Percentiles rank a stretch among this genome's conserved stretches.
These are phyloP conservation scores for Eustalomyia histrio DNA, from an alignment of 2,888 invertebrate species.

Conservation along the genomic window DNA sequence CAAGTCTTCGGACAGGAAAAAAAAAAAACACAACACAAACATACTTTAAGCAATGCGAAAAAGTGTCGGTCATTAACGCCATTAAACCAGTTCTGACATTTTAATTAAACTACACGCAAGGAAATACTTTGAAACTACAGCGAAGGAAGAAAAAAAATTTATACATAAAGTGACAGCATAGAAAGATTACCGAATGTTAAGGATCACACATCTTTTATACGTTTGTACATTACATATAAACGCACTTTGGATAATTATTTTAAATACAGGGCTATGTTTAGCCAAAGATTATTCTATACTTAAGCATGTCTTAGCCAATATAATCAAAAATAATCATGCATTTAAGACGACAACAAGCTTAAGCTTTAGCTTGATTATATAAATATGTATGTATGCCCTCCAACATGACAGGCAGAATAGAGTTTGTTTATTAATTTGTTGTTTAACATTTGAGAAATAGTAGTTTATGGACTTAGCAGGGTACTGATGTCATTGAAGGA, in stretches of 20 bases:
- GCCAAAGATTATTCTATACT: slow-evolving; percentile 28
- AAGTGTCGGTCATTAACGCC: slow-evolving; percentile 79
- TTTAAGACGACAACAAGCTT: slow-evolving; percentile 55
- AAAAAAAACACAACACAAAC: slow-evolving; percentile 5
- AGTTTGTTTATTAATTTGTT: no score
- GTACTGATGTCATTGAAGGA: no score
- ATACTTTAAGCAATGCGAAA: slow-evolving; percentile 45
- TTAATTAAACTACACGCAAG: slow-evolving; percentile 76
- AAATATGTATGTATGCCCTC: background rate
- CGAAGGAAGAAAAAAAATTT: background rate
- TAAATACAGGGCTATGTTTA: slow-evolving; percentile 5
- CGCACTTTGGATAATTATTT: slow-evolving; percentile 17
- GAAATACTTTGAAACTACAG: slow-evolving; percentile 33
- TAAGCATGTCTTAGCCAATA: slow-evolving; percentile 52
- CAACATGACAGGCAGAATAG: no score
- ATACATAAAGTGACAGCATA: slow-evolving; percentile 53
- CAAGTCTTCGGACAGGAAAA: slow-evolving; percentile 24
- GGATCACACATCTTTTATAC: slow-evolving; percentile 42
- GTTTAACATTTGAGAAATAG: no score
- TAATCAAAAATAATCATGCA: slow-evolving; percentile 53
- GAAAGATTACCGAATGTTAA: slow-evolving; percentile 43
- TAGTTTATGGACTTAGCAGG: no score
- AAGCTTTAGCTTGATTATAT: slow-evolving; percentile 47
- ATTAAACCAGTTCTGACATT: slow-evolving; percentile 80
- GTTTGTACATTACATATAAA: slow-evolving; percentile 1